Conservation (phyloP, 1,140 invertebrate genomes). For the Drosophila tani region DNA sequence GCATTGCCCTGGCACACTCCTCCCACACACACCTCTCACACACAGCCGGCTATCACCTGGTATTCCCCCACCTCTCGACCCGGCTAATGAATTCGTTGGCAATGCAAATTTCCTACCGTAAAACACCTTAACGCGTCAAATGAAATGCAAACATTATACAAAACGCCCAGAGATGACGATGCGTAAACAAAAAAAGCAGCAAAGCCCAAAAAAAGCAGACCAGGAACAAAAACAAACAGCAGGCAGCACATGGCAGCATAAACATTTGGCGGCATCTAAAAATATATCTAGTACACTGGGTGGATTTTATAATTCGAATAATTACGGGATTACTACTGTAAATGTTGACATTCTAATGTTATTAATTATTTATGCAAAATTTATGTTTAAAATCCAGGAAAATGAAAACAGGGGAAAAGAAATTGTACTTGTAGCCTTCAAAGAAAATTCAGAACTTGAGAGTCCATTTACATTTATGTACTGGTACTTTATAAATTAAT, state of each 20-base stretch:
- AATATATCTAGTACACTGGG: slow-evolving; percentile 45
- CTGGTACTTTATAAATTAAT: too few relatives aligned
- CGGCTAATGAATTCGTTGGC: slow-evolving; percentile 75
- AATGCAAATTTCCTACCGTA: slow-evolving; percentile 65
- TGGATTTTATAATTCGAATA: slow-evolving; percentile 2
- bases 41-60: not conserved
- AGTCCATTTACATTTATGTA: too few relatives aligned
- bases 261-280: slow-evolving; percentile 57
- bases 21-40: not conserved
- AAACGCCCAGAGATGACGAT: slow-evolving; percentile 56
- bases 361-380: not conserved
- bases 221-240: slow-evolving; percentile 32
- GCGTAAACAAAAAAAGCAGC: slow-evolving; percentile 53
- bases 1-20: not conserved
- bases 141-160: slow-evolving; percentile 72
- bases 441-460: too few relatives aligned
- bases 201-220: slow-evolving; percentile 42
- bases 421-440: too few relatives aligned
- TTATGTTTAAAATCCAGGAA: not conserved
- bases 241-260: slow-evolving; percentile 72
- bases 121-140: slow-evolving; percentile 70
- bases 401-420: too few relatives aligned
- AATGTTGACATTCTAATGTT: not conserved
- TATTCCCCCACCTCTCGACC: not conserved
- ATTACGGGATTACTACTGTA: not conserved